Percentiles rank a stretch among this genome's conserved stretches.
phyloP scores from a whole-genome alignment of 2,888 invertebrate genomes.

The Stomorhina lunata region DNA sequence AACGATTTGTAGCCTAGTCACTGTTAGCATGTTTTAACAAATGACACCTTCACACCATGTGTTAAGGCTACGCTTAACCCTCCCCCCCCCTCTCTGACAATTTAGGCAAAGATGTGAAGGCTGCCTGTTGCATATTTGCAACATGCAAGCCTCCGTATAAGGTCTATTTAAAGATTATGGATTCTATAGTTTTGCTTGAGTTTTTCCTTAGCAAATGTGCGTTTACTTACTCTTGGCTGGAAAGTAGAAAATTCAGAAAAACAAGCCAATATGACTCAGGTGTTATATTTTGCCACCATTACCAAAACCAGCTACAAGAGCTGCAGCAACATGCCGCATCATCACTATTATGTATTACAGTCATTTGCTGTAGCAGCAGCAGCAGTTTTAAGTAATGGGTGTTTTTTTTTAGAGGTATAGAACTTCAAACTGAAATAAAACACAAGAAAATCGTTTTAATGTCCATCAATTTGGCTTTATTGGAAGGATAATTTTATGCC shows the following conservation, averaged over 20 bases:
- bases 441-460: no score
- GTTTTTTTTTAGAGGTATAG: no score
- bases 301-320: conserved; percentile 48
- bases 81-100: neutral
- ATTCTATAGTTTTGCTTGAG: conserved; percentile 65
- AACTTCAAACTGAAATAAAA: no score
- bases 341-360: conserved; percentile 49
- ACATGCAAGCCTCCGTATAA: conserved; percentile 52
- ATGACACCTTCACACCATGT: conserved; percentile 74
- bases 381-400: conserved; percentile 15
- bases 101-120: neutral
- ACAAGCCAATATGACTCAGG: conserved; percentile 40
- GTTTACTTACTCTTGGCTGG: conserved; percentile 71
- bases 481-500: no score
- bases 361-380: conserved; percentile 19
- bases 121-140: neutral
- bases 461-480: no score
- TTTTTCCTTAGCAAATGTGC: conserved; percentile 68
- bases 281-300: conserved; percentile 60
- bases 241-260: neutral
- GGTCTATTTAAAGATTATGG: conserved; percentile 51
- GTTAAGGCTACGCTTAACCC: conserved; percentile 29
- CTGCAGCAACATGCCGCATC: conserved; percentile 28
- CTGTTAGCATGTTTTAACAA: conserved; percentile 75
- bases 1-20: conserved; percentile 75